These are phyloP conservation scores for Synanthedon andrenaeformis DNA, from an alignment of 2,888 invertebrate genomes.

Conservation along the genomic window DNA sequence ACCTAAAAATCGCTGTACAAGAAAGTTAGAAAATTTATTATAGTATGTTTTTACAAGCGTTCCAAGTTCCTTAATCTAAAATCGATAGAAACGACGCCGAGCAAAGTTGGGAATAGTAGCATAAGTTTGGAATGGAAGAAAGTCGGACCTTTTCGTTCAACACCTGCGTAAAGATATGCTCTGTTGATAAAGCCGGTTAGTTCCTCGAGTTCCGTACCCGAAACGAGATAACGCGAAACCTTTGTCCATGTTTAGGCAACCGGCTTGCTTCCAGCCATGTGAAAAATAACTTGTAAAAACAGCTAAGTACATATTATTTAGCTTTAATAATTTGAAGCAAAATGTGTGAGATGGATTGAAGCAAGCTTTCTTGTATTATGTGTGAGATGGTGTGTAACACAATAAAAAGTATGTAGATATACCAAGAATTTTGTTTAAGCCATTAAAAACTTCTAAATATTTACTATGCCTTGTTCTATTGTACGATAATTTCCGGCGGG, in stretches of 20 bases:
- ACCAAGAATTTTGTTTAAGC: too few species aligned
- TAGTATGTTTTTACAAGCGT: slow-evolving; percentile 58
- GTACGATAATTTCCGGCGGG: too few species aligned
- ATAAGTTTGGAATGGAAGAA: slow-evolving; percentile 55
- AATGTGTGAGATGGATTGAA: too few species aligned
- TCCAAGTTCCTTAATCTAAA: slow-evolving; percentile 66
- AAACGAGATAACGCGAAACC: slow-evolving; percentile 40
- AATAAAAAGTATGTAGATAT: too few species aligned
- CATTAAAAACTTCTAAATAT: too few species aligned
- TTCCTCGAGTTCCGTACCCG: slow-evolving; percentile 25
- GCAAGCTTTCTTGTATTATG: too few species aligned
- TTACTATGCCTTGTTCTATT: too few species aligned
- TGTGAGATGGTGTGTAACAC: too few species aligned
- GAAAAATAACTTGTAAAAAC: neutral
- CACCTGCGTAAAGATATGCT: slow-evolving; percentile 59
- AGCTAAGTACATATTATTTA: too few species aligned
- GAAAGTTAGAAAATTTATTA: neutral
- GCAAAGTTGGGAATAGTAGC: slow-evolving; percentile 62
- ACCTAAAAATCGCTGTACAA: neutral
- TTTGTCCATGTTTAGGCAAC: slow-evolving; percentile 10
- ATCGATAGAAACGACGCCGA: slow-evolving; percentile 61
- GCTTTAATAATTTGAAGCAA: too few species aligned
- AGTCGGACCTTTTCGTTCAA: slow-evolving; percentile 51
- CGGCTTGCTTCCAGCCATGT: neutral
- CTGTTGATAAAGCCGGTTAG: slow-evolving; percentile 43